Base-by-base conservation (phyloP, 2,797 vertebrate genomes). In the Echiichthys vipera region DNA sequence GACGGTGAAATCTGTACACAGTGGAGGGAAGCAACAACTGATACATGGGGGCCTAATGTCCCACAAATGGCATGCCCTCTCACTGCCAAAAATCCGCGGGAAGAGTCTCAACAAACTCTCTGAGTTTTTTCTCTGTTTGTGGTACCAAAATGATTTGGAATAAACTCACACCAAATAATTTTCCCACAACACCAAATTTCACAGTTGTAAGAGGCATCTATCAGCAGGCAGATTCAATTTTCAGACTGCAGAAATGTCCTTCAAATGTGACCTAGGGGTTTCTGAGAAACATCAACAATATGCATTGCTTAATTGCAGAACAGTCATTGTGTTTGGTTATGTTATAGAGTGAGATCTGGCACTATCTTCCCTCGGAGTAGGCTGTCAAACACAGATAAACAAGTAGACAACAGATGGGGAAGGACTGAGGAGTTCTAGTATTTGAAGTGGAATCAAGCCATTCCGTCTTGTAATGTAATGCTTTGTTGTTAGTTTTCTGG, bases 241-340 rank as follows among this genome's bases (percentile, higher is more conserved):
- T 45, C 61, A 76, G 46, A 73, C n/a, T 20, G 22, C 36, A 67
- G 47, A 59, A 63, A 54, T 56, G 18, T 14, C 1, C 36, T 54
- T 70, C 11, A 63, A 76, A 69, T 43, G 53, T 55, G 45, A 71
- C 58, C 40, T 51, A 4, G 15, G 25, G 51, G 36, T 45, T 65
- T 85, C 24, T 62, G 47, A 25, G 22, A 49, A 68, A 58, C 5
- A 14, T 58, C 42, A 64, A 32, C 58, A 65, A 69, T 40, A 61
- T 71, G 40, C 20, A 65, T 15, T 67, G 39, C 71, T 81, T 30
- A 65, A 80, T 69, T 71, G 43, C 49, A 14, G 39, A 62, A 53
- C 10, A 17, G 22, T 42, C 12, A 68, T 36, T 77, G 47, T 46
- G 32, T 70, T 69, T 57, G 45, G 29, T 66, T 43, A 32, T 18